Base-by-base conservation (phyloP, 2,888 invertebrate genomes). In the Stenolophus ochropezus region DNA sequence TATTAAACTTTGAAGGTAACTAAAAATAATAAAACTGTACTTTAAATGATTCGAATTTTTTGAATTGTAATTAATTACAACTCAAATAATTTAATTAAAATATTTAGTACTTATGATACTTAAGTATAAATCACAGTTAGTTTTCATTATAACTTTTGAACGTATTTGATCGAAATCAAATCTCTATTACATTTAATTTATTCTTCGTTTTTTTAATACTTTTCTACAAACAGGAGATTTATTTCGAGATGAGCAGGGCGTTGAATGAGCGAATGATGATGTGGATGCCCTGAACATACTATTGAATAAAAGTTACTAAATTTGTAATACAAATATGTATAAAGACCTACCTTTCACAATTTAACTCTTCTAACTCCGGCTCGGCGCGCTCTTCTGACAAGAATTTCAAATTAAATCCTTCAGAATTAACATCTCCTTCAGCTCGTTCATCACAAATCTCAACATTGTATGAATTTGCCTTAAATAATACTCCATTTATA, bases 371-470 rank as follows among this genome's bases (percentile, higher is more conserved):
- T 61, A 89, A 84, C 82, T 86, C 86, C 83, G 89, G 89, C 82
- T 89, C 88, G 83, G 87, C 87, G 21, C 87, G 84, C 14, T 87
- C 87, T 75, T 84, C 87, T 16, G 84, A 87, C 71, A 89, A 82
- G 56, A 89, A 84, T 84, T 87, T 88, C 18, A 89, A 56, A 27
- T 86, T 53, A 27, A 88, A 85, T 0, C 86, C 86, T 80, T 88
- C 87, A 75, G 89, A 88, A 0, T 87, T 86, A 6, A 89, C 65
- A 83, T 85, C 82, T 1, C 87, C 88, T 6, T 83, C 73, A 25
- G 11, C 33, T 42, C 85, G 83, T 8, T 84, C 84, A 21, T 87
- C 86, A 20, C 84, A 83, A 2, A 89, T 85, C 79, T 88, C 87
- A 1, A 89, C 84, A 80, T 89, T 89, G 53, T 84, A 73, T 1